Evolutionary conservation across 2,113 vertebrate species (phyloP), one percentile per base, ranked within the genome.

Genomic region (Psilopsiagon aurifrons): DNA sequence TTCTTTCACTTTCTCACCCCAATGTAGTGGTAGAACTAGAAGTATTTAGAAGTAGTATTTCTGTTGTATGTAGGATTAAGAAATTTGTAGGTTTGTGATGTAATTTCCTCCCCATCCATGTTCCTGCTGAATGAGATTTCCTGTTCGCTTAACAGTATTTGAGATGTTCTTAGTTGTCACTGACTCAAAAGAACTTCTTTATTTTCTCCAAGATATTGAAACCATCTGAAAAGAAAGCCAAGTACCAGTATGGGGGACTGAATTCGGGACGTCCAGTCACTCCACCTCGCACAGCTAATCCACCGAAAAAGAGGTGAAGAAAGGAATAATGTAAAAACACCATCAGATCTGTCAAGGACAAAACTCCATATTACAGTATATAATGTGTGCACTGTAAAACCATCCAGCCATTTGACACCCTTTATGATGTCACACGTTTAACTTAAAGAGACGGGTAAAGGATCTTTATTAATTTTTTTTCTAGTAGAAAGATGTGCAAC

Each of bases 201-300:
- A 78, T 95, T 51, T 95, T 94, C 93, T 66, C 96, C 92, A 96
- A 99, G 99, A 99, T 99, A 97, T 83, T 99, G 97, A 99, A 99
- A 98, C 99, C 99, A 33, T 99, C 99, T 90, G 99, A 99, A 97
- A 99, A 99, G 98, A 99, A 99, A 98, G 98, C 99, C 67, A 99
- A 99, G 97, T 99, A 99, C 97, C 99, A 99, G 98, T 99, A 99
- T 79, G 99, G 99, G 84, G 99, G 99, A 93, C 98, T 99, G 97
- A 99, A 99, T 96, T 98, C 99, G 90, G 99, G 99, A 57, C 99
- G 99, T 77, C 99, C 99, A 14, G 99, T 99, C 95, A 99, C 99
- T 96, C 99, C 98, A 71, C 99, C 99, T 94, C 98, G 99, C 96
- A 99, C 98, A 98, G 97, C 98, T 98, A 99, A 99, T 97, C 98